Base-by-base conservation (phyloP, 1,140 invertebrate genomes). In the Caerostris darwini region DNA sequence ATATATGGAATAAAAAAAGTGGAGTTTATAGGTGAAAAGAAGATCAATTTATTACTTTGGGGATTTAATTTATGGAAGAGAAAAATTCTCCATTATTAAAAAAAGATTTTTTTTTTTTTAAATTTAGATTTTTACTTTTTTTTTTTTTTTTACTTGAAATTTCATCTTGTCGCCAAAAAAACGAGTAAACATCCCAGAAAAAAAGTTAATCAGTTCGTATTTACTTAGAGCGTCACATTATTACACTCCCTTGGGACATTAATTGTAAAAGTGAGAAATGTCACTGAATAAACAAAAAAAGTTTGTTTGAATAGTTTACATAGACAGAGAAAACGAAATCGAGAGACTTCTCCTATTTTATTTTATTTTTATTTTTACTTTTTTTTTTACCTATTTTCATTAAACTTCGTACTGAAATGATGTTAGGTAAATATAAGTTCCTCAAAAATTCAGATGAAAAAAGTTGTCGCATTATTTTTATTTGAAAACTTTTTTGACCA, bases 221-320 rank as follows among this genome's bases (percentile, higher is more conserved):
- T 87, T 87, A 87, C 56, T 64, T 34, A 54, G 85, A 87, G 34
- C 10, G 57, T n/a, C 7, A 17, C 34, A 61, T 61, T 87, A 87
- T 87, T 87, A 87, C n/a, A 87, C 17, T 3, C 57, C 85, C 85
- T 87, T 50, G 50, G 56, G 85, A 87, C 57, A 87, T 53, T 87
- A 87, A 87, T 87, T 64, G 57, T 64, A 10, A 87, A 17, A 56
- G 85, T 87, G 85, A 87, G 85, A 87, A 87, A 64, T 87, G 85
- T 87, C 85, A 85, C 82, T 57, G 82, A 85, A 85, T 85, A 85
- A 85, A 85, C 19, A 85, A 7, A 34, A 57, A 57, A 57, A 56
- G 19, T 17, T 85, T 85, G 82, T 85, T 85, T 85, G 82, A 19
- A 17, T 58, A 85, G 57, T n/a, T n/a, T 19, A 85, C 82, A n/a